Percentiles rank a stretch among this genome's conserved stretches.
phyloP scores from a whole-genome alignment of 1,140 invertebrate species.

The Halyomorpha halys region DNA sequence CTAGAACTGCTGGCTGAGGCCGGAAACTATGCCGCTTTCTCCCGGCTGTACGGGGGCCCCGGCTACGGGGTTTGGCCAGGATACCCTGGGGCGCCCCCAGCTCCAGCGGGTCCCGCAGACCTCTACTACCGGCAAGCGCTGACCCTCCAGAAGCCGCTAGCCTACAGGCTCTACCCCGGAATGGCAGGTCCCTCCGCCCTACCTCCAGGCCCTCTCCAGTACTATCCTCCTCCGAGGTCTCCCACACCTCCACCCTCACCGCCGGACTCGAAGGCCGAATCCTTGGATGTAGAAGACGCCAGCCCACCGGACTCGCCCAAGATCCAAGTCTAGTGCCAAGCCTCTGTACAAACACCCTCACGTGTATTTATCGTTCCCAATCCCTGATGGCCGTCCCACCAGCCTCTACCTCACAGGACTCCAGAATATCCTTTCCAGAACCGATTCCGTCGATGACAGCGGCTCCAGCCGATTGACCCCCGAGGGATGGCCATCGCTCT shows the following conservation, averaged over 20 bases:
- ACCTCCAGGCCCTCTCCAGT: constrained; percentile 27
- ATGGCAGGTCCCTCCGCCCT: constrained; percentile 38
- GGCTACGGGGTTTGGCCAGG: constrained; percentile 54
- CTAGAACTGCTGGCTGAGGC: constrained; percentile 91
- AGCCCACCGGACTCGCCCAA: constrained; percentile 30
- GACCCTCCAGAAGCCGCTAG: constrained; percentile 77
- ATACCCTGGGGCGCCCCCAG: constrained; percentile 33
- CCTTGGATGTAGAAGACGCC: constrained; percentile 33
- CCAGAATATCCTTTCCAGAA: no score
- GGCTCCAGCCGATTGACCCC: no score
- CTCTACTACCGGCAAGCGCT: constrained; percentile 68
- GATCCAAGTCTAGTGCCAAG: constrained; percentile 29
- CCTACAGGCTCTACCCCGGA: constrained; percentile 64
- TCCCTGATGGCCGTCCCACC: background rate
- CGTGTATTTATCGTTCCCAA: background rate
- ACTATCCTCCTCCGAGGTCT: constrained; percentile 37
- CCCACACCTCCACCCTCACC: constrained; percentile 28
- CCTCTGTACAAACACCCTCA: background rate
- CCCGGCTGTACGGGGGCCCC: constrained; percentile 73
- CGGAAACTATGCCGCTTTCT: constrained; percentile 92
- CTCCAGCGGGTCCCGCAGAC: constrained; percentile 47
- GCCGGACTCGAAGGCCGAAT: constrained; percentile 32
- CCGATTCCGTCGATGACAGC: no score
- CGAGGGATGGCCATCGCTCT: no score
- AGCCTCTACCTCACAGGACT: no score